Percentiles rank a stretch among this genome's conserved stretches.
phyloP scores from a whole-genome alignment of 1,140 invertebrate species.

The Monochamus saltuarius region DNA sequence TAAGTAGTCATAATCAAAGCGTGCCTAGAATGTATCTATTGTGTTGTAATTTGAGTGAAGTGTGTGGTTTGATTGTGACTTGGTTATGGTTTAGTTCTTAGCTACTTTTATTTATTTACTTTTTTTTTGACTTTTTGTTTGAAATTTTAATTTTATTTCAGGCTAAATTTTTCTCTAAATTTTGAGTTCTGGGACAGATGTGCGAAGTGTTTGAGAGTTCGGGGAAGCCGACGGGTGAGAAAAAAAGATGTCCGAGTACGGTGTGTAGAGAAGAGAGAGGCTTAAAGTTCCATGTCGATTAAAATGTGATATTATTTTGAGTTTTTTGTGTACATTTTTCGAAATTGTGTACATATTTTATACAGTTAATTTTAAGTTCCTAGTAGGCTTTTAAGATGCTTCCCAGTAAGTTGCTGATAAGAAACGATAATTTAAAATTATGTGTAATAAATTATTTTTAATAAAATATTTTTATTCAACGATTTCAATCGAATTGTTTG shows the following conservation, averaged over 20 bases:
- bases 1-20: too few relatives aligned
- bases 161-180: slow-evolving; percentile 28
- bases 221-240: neutral
- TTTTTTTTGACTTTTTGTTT: slow-evolving; percentile 29
- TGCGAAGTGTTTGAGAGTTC: slow-evolving; percentile 6
- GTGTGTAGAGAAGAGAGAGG: slow-evolving; percentile 19
- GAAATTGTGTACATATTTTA: slow-evolving; percentile 23
- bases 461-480: slow-evolving; percentile 11
- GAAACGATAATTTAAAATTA: slow-evolving; percentile 8
- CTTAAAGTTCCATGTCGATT: slow-evolving; percentile 22
- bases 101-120: slow-evolving; percentile 21
- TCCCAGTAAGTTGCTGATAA: slow-evolving; percentile 11
- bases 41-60: neutral
- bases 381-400: slow-evolving; percentile 31
- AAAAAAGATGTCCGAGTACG: slow-evolving; percentile 1
- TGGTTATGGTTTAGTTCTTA: slow-evolving; percentile 12
- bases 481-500: neutral
- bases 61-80: neutral
- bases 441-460: slow-evolving; percentile 14
- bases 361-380: slow-evolving; percentile 37
- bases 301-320: slow-evolving; percentile 25
- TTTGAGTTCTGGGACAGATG: slow-evolving; percentile 14
- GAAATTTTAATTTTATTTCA: slow-evolving; percentile 36
- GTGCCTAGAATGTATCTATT: too few relatives aligned
- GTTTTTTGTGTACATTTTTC: slow-evolving; percentile 17